A percentile compares a stretch with the other conserved stretches of the same genome.
These are phyloP conservation scores for Halictus quadricinctus DNA, from an alignment of 2,888 invertebrate species.

Conservation along the genomic window DNA sequence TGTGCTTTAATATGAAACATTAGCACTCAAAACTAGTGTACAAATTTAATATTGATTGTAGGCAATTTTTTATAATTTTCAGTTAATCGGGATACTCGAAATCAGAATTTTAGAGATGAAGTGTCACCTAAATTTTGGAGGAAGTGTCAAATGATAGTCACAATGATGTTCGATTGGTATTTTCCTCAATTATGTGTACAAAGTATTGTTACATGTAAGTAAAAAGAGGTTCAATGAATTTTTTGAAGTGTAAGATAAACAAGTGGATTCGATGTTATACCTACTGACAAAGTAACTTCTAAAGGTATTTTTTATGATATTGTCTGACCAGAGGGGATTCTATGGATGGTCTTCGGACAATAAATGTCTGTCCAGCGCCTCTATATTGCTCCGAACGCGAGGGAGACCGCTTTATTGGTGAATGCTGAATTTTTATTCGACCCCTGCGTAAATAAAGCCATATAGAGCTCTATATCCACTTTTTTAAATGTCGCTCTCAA, in stretches of 20 bases:
- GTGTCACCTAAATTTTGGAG: background rate
- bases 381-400: conserved; percentile 56
- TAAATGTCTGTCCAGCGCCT: conserved; percentile 56
- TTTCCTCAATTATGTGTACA: background rate
- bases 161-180: background rate
- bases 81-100: background rate
- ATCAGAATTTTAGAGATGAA: background rate
- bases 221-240: background rate
- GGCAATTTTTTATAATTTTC: background rate
- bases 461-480: conserved; percentile 53
- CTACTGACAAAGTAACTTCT: background rate
- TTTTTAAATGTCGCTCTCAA: conserved; percentile 77
- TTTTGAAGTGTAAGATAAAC: background rate
- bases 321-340: conserved; percentile 14
- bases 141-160: background rate
- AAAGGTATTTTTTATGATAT: background rate
- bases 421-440: conserved; percentile 79
- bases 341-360: conserved; percentile 31
- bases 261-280: background rate
- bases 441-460: conserved; percentile 74
- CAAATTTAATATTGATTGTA: background rate
- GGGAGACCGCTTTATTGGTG: conserved; percentile 73
- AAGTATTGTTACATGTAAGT: background rate
- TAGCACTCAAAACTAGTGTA: background rate
- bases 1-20: background rate